Evolutionary conservation across 1,140 invertebrate species (phyloP), one percentile per base, ranked within the genome.

Genomic region (Pseudobourletiella spinata): DNA sequence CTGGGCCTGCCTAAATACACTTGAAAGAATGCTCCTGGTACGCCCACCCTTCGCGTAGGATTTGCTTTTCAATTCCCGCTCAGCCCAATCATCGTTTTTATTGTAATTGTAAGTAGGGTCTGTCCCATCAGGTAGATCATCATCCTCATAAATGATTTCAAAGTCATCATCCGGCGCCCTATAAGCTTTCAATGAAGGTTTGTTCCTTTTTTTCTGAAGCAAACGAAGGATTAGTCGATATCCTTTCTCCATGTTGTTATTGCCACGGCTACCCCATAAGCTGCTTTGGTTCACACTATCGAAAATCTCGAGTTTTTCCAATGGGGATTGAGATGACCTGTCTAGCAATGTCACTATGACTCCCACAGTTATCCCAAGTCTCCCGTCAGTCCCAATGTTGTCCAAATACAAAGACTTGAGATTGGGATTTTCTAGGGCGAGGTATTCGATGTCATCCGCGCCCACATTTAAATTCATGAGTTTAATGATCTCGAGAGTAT

Each of bases 111-210:
- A n/a, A n/a, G n/a, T n/a, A n/a, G n/a, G n/a, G n/a, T n/a, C n/a
- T n/a, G n/a, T n/a, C 3, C 11, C 25, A 6, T 54, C 50, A 6
- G 14, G 6, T 8, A 54, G 6, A 14, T 51, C 48, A 26, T 51
- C 48, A 6, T 51, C 48, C 24, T 51, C 48, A 51, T 51, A 55
- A 35, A 55, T 18, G 6, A 55, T 55, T 18, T 55, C 52, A 35
- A 55, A 55, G 14, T 55, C 52, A 8, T 35, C 20, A 20, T 55
- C 39, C 2, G n/a, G 16, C 28, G 52, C 39, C 52, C 32, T 55
- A 35, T 55, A 55, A 24, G 52, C 52, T 18, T 32, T 29, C 8
- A 55, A 55, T 32, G 52, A 55, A n/a, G 52, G 52, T 35, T 35
- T 55, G 22, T 32, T 55, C 14, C 20, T 4, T 39, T 55, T 55